Evolutionary conservation across 2,797 vertebrate genomes (phyloP), one percentile per base, ranked within the genome.

Genomic region (Spinibarbus caldwelli): DNA sequence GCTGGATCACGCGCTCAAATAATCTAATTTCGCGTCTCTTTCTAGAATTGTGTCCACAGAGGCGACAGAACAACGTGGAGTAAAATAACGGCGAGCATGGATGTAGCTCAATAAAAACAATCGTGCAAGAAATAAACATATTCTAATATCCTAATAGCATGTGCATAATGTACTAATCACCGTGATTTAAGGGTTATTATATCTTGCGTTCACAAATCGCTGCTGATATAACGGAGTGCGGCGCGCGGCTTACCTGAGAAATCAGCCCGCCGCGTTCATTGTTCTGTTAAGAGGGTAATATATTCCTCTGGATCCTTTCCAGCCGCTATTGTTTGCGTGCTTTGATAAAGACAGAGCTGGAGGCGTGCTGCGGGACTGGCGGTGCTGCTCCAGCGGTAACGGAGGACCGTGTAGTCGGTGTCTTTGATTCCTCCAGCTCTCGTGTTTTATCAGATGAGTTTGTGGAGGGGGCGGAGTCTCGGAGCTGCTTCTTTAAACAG

Each of bases 181-280:
- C 7, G 59, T 14, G 1, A 36, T 47, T 34, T 26, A 23, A 47
- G 41, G 11, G 2, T 34, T 5, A 70, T 54, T 54, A 29, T 21
- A 70, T 29, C 17, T 73, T 41, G 34, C 59, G 3, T 29, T 38
- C 66, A 47, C 75, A 86, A 85, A 82, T 45, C 85, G 21, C 36
- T 21, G 34, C 81, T 47, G 57, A 59, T 43, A 62, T 31, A 71
- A 70, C 23, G 11, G 31, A 57, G 9, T 9, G 9, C 26, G 11
- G 72, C 47, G 41, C 72, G 47, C 41, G 76, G 41, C 85, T 88
- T 85, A 90, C 89, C 89, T 87, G 79, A 70, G 73, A 86, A 79
- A 75, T 85, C 85, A 90, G 83, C 86, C 87, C 10, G n/a, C n/a
- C n/a, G 83, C 82, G 21, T 86, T 88, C 88, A 90, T 87, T 68